phyloP scores from a whole-genome alignment of 64 coral and sea anemone genomes.

The Astreopora myriophthalma region DNA sequence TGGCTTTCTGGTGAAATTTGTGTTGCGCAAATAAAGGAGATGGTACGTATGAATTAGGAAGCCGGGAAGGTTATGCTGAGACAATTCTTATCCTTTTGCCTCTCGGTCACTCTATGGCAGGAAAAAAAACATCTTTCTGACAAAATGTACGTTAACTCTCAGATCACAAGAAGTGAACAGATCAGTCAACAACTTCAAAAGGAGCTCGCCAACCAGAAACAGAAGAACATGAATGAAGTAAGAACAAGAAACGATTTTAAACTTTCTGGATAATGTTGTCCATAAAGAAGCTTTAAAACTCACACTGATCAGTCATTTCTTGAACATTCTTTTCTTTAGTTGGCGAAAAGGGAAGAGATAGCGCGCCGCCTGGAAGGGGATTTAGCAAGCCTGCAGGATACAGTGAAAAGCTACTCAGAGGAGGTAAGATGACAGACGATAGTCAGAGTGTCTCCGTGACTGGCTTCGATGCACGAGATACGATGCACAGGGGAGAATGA shows the following conservation, averaged over 20 bases:
- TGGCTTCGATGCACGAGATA: not conserved
- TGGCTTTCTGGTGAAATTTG: too few species aligned
- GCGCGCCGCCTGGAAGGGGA: constrained; percentile 60
- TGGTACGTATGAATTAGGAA: too few species aligned
- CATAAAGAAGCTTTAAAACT: too few species aligned
- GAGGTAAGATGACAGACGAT: constrained; percentile 35
- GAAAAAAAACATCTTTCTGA: not conserved
- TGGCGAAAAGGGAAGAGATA: constrained; percentile 69
- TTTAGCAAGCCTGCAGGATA: constrained; percentile 52
- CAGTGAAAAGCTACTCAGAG: constrained; percentile 60
- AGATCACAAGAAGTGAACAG: constrained; percentile 91
- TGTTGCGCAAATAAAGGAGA: too few species aligned
- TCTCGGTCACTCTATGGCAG: too few species aligned
- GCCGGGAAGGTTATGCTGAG: too few species aligned
- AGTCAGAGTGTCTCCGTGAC: too few species aligned
- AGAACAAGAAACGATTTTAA: not conserved
- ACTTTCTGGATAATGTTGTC: not conserved
- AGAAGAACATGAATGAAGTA: constrained; percentile 83
- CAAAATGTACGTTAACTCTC: not conserved
- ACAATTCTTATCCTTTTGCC: too few species aligned
- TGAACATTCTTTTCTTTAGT: constrained; percentile 31
- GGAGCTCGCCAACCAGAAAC: constrained; percentile 72
- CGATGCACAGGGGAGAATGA: not conserved
- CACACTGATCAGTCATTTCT: not conserved
- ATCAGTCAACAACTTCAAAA: constrained; percentile 86